A percentile compares a stretch with the other conserved stretches of the same genome.
phyloP scores from a whole-genome alignment of 2,888 invertebrate species.

The Eudasyphora cyanicolor region DNA sequence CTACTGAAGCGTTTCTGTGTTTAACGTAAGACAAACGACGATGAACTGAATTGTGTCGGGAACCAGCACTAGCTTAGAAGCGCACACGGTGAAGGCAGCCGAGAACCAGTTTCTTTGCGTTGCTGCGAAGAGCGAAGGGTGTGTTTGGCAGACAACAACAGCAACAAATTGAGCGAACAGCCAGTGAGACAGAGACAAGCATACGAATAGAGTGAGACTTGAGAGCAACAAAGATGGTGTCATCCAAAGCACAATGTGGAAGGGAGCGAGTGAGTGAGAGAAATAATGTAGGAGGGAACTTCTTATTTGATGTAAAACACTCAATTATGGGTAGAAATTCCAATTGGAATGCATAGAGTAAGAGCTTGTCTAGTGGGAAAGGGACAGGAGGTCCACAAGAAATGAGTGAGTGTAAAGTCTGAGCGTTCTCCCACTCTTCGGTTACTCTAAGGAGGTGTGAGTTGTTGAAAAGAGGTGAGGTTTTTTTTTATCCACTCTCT shows the following conservation, averaged over 20 bases:
- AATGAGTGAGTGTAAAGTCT: not conserved
- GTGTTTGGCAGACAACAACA: constrained; percentile 27
- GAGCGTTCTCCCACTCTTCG: not conserved
- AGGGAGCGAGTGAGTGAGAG: not conserved
- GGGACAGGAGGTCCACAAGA: not conserved
- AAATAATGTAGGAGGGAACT: not conserved
- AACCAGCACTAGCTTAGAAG: constrained; percentile 71
- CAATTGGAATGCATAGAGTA: constrained; percentile 69
- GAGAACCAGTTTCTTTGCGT: constrained; percentile 56
- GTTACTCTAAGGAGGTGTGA: not conserved
- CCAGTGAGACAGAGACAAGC: not conserved
- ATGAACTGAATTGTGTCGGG: constrained; percentile 79
- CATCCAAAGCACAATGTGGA: not conserved
- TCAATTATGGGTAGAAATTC: constrained; percentile 60
- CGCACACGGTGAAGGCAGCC: constrained; percentile 64
- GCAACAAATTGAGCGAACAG: constrained; percentile 38
- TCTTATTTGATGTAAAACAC: constrained; percentile 23
- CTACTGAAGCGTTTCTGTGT: constrained; percentile 72
- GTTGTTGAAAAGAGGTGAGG: too few species aligned
- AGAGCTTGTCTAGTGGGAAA: constrained; percentile 50
- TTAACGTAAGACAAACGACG: constrained; percentile 80
- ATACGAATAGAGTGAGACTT: not conserved
- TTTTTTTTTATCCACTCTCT: not conserved
- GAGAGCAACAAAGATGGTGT: constrained; percentile 48
- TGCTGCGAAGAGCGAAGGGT: constrained; percentile 28